Conservation (phyloP, 1,140 invertebrate genomes). For the Battus philenor region DNA sequence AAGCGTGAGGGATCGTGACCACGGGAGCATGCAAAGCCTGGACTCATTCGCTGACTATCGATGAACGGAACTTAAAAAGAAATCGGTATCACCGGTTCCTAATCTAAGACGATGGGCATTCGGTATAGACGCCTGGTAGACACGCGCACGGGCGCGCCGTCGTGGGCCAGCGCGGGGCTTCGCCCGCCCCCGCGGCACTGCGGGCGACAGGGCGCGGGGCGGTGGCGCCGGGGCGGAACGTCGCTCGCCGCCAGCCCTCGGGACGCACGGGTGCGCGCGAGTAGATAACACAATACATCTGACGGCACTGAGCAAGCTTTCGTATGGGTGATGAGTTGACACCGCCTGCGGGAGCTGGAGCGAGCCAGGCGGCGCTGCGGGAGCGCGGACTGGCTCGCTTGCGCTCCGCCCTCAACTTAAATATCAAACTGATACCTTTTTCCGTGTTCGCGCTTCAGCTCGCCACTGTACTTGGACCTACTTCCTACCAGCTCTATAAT, state of each 20-base stretch:
- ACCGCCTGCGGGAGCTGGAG: conserved; percentile 57
- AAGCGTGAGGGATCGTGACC: conserved; percentile 66
- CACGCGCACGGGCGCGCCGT: conserved; percentile 53
- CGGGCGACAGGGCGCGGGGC: conserved; percentile 10
- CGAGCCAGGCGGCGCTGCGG: conserved; percentile 45
- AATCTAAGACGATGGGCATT: conserved; percentile 62
- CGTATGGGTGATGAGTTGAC: conserved; percentile 61
- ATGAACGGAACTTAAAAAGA: conserved; percentile 73
- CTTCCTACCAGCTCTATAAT: conserved; percentile 98
- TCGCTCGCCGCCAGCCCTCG: conserved; percentile 22
- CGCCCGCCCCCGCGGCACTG: conserved; percentile 33
- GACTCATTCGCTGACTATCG: conserved; percentile 70
- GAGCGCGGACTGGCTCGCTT: conserved; percentile 52
- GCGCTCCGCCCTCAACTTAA: conserved; percentile 59
- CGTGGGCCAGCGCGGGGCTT: conserved; percentile 20
- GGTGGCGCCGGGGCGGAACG: conserved; percentile 30
- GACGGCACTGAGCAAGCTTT: conserved; percentile 76
- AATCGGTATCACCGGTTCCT: conserved; percentile 65
- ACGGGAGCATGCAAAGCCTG: conserved; percentile 72
- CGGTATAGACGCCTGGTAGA: conserved; percentile 73
- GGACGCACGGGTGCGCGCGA: conserved; percentile 55
- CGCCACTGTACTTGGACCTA: conserved; percentile 98
- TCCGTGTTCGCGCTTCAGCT: conserved; percentile 98
- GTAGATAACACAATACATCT: conserved; percentile 77
- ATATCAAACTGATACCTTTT: conserved; percentile 98